phyloP scores from a whole-genome alignment of 2,888 invertebrate genomes.

The Electrophaes corylata region DNA sequence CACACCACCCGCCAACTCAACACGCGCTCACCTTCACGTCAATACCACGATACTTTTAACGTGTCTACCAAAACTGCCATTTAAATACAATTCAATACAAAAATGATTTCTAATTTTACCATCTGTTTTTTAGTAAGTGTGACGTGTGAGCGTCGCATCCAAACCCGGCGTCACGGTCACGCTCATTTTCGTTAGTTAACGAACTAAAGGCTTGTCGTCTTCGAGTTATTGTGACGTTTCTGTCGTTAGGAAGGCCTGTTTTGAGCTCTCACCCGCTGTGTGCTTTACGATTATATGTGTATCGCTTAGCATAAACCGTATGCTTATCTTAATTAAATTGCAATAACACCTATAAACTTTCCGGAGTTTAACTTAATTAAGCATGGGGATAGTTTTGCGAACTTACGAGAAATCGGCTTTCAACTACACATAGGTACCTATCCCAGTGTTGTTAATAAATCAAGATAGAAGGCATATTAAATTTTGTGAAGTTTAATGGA shows the following conservation, averaged over 20 bases:
- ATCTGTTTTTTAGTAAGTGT: slow-evolving; percentile 44
- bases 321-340: slow-evolving; percentile 12
- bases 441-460: slow-evolving; percentile 20
- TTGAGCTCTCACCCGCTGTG: slow-evolving; percentile 18
- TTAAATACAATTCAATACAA: slow-evolving; percentile 26
- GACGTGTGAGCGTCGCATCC: slow-evolving; percentile 48
- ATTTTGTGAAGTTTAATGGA: slow-evolving; percentile 41
- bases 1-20: slow-evolving; percentile 54
- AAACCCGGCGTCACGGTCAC: slow-evolving; percentile 56
- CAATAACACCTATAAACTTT: background rate
- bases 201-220: slow-evolving; percentile 51
- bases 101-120: slow-evolving; percentile 38
- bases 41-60: slow-evolving; percentile 45
- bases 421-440: too few species aligned
- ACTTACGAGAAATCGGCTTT: background rate
- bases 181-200: slow-evolving; percentile 72
- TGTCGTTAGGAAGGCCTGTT: slow-evolving; percentile 37
- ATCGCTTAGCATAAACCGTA: background rate
- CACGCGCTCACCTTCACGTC: slow-evolving; percentile 68
- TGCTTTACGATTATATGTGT: slow-evolving; percentile 20
- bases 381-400: background rate
- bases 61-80: slow-evolving; percentile 26
- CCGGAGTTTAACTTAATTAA: background rate
- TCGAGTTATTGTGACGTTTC: slow-evolving; percentile 44
- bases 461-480: slow-evolving; percentile 25